Conservation (phyloP, 2,113 vertebrate genomes). For the Colius striatus region DNA sequence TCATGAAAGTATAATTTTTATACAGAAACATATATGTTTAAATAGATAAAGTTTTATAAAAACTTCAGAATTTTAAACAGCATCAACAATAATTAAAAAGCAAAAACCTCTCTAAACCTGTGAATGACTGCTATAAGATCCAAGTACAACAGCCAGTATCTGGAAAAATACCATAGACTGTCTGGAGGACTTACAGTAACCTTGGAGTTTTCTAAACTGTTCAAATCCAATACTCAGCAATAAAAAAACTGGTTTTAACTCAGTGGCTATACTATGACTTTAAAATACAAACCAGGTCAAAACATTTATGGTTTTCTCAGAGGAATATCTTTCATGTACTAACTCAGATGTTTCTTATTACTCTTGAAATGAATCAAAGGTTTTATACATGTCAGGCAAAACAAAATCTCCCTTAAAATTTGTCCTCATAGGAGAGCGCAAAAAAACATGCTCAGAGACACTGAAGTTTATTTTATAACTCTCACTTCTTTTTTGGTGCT, state of each 20-base stretch:
- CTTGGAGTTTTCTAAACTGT: neutral
- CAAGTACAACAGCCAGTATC: neutral
- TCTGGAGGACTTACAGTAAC: neutral
- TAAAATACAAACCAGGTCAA: slow-evolving; percentile 2
- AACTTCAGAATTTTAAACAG: neutral
- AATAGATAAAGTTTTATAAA: neutral
- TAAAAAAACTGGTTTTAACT: neutral
- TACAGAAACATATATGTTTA: neutral
- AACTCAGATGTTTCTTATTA: neutral
- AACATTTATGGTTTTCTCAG: neutral
- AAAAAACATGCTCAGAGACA: neutral
- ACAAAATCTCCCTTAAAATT: neutral
- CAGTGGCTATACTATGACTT: neutral
- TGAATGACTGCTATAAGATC: neutral
- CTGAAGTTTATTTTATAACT: neutral
- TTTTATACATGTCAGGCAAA: neutral
- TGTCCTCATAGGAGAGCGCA: neutral
- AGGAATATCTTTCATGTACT: neutral
- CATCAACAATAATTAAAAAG: neutral
- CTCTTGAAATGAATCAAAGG: neutral
- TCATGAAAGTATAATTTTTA: neutral
- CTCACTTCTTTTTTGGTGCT: neutral
- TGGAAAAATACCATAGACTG: neutral
- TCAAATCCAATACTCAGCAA: neutral
- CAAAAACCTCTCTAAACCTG: neutral